Base-by-base conservation (phyloP, 2,797 vertebrate species). In the Bothrops alternatus region DNA sequence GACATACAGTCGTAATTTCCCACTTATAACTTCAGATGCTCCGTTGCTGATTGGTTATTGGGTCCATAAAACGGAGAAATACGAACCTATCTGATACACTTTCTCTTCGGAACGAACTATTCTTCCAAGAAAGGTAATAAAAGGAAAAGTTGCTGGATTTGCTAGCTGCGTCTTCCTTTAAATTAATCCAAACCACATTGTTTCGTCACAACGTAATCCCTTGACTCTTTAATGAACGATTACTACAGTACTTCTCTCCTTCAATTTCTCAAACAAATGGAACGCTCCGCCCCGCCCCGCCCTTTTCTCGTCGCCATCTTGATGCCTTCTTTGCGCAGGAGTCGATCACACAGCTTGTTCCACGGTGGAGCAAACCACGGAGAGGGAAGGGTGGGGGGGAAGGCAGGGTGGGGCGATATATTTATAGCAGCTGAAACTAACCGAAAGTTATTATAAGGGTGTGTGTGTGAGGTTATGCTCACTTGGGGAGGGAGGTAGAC, bases 261-360 rank as follows among this genome's bases (percentile, higher is more conserved):
- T 42, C 61, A 25, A 12, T 14, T 7, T 2, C 10, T 53, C 10
- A 14, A 23, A 14, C 37, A 1, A 26, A 60, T 98, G 97, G 97
- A 95, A 92, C 78, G 20, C 91, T 78, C 87, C 92, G 94, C 95
- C 57, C 90, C 92, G 94, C 95, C 57, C 90, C 93, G 93, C 87
- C 93, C 94, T 88, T 92, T 14, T 91, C 86, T 90, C 6, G 73
- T 96, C 96, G 98, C 98, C 98, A 98, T 98, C 96, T 98, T 98
- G 96, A 95, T 95, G 86, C 92, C 94, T 97, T 95, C 95, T 94
- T 42, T 86, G 93, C 85, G 93, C 93, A 60, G 91, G 91, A 92
- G 94, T 93, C 91, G 94, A 86, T 93, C 25, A 89, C 82, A 85
- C 94, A 37, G 93, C 92, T 94, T 61, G 88, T 90, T 94, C 86